Evolutionary conservation across 2,797 vertebrate species (phyloP), one percentile per base, ranked within the genome.

Genomic region (Oreochromis grahami): DNA sequence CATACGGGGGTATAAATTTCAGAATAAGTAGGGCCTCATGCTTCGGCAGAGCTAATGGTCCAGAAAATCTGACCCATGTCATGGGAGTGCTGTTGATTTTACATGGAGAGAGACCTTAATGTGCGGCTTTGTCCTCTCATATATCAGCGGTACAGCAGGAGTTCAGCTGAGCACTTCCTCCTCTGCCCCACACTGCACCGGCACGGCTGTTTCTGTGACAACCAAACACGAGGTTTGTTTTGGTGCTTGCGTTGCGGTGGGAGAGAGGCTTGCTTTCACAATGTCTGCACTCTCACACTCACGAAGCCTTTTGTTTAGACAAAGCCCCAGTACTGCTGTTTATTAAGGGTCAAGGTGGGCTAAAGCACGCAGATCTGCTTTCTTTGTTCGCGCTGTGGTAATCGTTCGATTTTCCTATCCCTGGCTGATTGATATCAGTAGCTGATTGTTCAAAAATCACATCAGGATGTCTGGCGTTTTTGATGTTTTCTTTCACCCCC

Each of bases 161-260:
- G 89, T 90, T 88, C 82, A 89, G 5, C 85, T 87, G 79, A 93
- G 91, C 79, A 81, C 93, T 93, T 94, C 92, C 92, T 91, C 86
- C 51, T 77, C 81, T 89, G 86, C 84, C 88, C 83, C 10, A 51
- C 19, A 36, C 85, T 79, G 88, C 88, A 60, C 84, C 86, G 80
- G 83, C 89, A 43, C 78, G 21, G 86, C 87, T 92, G 95, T 96
- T 78, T n/a, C 95, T 88, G 77, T 36, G 58, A 93, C 83, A 92
- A 96, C 95, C 89, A 96, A 96, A 97, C 96, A 96, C 13, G 3
- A 52, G 86, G 77, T 93, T 93, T 96, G 94, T 96, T 96, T 88
- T 94, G 94, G 92, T 91, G 89, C 91, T 91, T 80, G 81, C 74
- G 82, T 84, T 79, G 82, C 83, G 34, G 84, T 81, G 84, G 91